phyloP scores from a whole-genome alignment of 2,888 invertebrate species.

The Tenthredo distinguenda region DNA sequence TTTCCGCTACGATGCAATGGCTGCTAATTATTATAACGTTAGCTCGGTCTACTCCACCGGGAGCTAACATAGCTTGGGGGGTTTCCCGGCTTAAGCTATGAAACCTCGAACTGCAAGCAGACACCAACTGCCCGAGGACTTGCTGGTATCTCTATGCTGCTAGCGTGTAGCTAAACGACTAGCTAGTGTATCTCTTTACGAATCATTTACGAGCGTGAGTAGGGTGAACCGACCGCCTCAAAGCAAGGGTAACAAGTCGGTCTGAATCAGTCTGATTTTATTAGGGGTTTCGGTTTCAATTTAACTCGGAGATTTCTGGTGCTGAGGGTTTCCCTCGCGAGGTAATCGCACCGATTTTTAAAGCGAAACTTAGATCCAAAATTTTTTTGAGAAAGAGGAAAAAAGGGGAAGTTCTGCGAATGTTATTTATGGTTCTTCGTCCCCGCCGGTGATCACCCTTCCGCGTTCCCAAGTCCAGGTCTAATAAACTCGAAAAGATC shows the following conservation, averaged over 20 bases:
- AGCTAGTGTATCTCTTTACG: neutral
- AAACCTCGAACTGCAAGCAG: slow-evolving; percentile 37
- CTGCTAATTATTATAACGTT: slow-evolving; percentile 45
- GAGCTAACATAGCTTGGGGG: slow-evolving; percentile 25
- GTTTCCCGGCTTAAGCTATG: neutral
- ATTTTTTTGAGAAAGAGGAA: neutral
- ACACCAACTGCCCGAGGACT: slow-evolving; percentile 32
- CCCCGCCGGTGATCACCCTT: neutral
- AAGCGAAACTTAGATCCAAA: neutral
- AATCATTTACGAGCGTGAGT: slow-evolving; percentile 48
- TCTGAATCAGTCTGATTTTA: slow-evolving; percentile 32
- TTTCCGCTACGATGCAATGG: slow-evolving; percentile 18
- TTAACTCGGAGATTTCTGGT: neutral
- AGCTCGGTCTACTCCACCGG: neutral
- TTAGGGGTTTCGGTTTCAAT: slow-evolving; percentile 35
- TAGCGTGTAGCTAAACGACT: neutral
- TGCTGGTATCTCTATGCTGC: neutral
- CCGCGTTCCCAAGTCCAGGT: neutral
- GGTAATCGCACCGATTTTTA: neutral
- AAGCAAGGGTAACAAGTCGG: neutral
- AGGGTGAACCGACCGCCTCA: neutral
- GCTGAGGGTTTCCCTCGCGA: neutral
- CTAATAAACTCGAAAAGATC: slow-evolving; percentile 19
- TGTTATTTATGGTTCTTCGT: neutral
- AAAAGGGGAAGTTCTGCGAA: neutral